Evolutionary conservation across 2,113 vertebrate species (phyloP), one percentile per base, ranked within the genome.

Genomic region (Dendrocopos noguchii): DNA sequence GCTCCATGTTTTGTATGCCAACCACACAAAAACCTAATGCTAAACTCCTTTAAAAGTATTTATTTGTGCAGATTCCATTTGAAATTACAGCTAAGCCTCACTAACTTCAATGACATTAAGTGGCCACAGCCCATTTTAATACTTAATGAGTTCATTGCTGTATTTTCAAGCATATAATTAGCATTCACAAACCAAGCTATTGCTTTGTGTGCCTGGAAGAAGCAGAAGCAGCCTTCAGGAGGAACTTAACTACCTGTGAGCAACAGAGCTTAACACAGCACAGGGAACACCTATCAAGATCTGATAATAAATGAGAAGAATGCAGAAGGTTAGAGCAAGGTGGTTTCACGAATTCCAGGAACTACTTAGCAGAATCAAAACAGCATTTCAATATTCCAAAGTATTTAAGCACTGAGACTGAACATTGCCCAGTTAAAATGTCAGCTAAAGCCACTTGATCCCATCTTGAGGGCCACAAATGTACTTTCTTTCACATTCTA

Each of bases 151-250:
- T 25, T 79, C 52, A 80, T 4, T 31, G n/a, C 11, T 53, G 7
- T 33, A 76, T 85, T 81, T 92, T 76, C 80, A 89, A 89, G 34
- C 12, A 70, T 21, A 60, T 76, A n/a, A 91, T 55, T 66, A 92
- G 42, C 34, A 87, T 46, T 73, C 34, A 60, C 59, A 89, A 94
- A 76, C 2, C 0, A 5, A 64, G 22, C 21, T 57, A 56, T 55
- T 64, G 19, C 73, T 66, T 66, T 53, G 18, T n/a, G n/a, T 73
- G 80, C 22, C 25, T 50, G 2, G 20, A 84, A 76, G 17, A 81
- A 89, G 64, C 29, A 80, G 42, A 73, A 78, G 28, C 85, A 39
- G 61, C 20, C 50, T 79, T 82, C 64, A 72, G 17, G 12, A 47
- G 8, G n/a, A 66, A 20, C 12, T 73, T 36, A 64, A 19, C 42